Evolutionary conservation across 2,888 invertebrate genomes (phyloP), one percentile per base, ranked within the genome.

Genomic region (Hylaea fasciaria): DNA sequence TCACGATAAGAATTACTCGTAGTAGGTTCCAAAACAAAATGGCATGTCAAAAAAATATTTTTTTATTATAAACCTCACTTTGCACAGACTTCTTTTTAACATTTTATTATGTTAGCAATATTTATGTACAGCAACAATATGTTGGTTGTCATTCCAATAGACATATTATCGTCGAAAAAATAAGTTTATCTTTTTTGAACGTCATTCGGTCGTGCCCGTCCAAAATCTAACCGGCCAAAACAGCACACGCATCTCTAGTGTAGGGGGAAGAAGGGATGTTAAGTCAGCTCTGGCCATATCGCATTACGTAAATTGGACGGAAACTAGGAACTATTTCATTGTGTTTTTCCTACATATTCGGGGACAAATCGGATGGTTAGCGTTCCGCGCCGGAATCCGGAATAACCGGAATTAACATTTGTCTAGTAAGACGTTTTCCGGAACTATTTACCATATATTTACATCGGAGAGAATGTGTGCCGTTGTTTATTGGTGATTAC

Each of bases 281-380:
- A 69, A 79, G 73, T 77, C 78, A 78, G 77, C 72, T 64, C 59
- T 62, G 69, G 76, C 78, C 78, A 80, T 80, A 84, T 82, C 83
- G 72, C 82, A 85, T 87, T 86, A 87, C 83, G 85, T 83, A 87
- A 87, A 87, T 87, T 85, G 87, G 77, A 78, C 80, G 84, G 86
- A 85, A 85, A 82, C 73, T 73, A 69, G 74, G 72, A 78, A 82
- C 81, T 82, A 82, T 85, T 81, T 79, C 81, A 80, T 78, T 81
- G 77, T 81, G 78, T 82, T 81, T 77, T 79, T 72, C 77, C 72
- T 70, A 64, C 72, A 65, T 70, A 70, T 73, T 72, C 71, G 61
- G 63, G 72, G 73, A 76, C 73, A 75, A 69, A 76, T 74, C 71
- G 73, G 70, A 67, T 69, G 67, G 65, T 62, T 65, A 66, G 66